Base-by-base conservation (phyloP, 1,140 invertebrate species). In the Brachionus koreanus region DNA sequence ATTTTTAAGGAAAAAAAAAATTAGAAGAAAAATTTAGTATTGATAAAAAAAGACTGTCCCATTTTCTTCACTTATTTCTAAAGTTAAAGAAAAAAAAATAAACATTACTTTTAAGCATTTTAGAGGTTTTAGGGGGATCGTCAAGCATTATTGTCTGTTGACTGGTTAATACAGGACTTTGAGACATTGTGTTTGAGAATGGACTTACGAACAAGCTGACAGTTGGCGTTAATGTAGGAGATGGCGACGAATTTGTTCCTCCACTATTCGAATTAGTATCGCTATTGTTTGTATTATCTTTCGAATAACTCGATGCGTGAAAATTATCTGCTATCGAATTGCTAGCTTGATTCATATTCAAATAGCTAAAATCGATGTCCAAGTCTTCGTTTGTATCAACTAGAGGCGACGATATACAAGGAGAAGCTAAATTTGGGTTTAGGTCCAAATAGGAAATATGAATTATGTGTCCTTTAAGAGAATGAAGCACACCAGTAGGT, bases 401-500 rank as follows among this genome's bases (percentile, higher is more conserved):
- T 25, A n/a, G 39, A n/a, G 39, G 23, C 5, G 16, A 12, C 10
- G 35, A 12, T 7, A 29, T 10, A 39, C 52, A 57, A 16, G 79
- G 13, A 3, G 43, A 23, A 13, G 57, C n/a, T 33, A 76, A 42
- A 74, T 74, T 92, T 86, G 94, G 94, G 87, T 93, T 95, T 87
- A 93, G 95, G 85, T 98, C 96, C 86, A 98, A 90, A 90, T 98
- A 98, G 72, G 94, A 94, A 91, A 98, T 94, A 77, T 93, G 92
- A 85, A 97, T 89, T 86, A 98, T 95, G 86, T 93, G 92, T 84
- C 95, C 95, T 90, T 96, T 97, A 88, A 98, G 90, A 88, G 95
- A 92, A 90, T 97, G 97, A 86, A 97, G 93, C 84, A 95, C 94
- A 84, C 95, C 96, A 93, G 87, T 23, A 16, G 79, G 79, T 10